These are phyloP conservation scores for Erannis defoliaria DNA, from an alignment of 2,888 invertebrate genomes.

Conservation along the genomic window DNA sequence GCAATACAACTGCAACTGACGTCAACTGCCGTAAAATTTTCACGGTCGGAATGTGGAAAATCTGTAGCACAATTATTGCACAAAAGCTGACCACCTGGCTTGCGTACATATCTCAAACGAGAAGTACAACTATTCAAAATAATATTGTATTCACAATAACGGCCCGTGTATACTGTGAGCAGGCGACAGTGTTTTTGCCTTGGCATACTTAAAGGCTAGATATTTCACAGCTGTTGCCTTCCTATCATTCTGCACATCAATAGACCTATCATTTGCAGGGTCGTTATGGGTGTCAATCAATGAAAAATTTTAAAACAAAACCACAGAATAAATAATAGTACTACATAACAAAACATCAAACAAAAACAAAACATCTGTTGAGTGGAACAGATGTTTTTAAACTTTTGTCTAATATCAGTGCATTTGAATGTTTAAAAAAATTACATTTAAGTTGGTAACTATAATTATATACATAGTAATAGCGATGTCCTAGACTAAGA, in stretches of 20 bases:
- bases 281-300: constrained; percentile 11
- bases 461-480: no score
- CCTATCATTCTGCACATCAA: constrained; percentile 37
- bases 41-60: background rate
- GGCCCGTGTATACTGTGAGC: constrained; percentile 34
- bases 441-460: no score
- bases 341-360: no score
- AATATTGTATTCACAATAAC: constrained; percentile 18
- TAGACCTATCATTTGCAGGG: constrained; percentile 29
- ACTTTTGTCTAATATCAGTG: no score
- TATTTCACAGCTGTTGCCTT: constrained; percentile 59
- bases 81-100: constrained; percentile 11
- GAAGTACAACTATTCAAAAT: constrained; percentile 11
- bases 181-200: constrained; percentile 55
- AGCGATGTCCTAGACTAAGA: no score
- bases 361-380: no score
- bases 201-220: constrained; percentile 58
- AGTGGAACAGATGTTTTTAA: no score
- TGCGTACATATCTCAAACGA: constrained; percentile 1
- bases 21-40: background rate
- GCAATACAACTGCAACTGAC: no score
- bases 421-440: no score
- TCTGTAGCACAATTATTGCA: constrained; percentile 9
- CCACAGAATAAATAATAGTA: background rate
- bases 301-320: background rate